Conservation (phyloP, 2,888 invertebrate genomes). For the Ophioninae sp. region DNA sequence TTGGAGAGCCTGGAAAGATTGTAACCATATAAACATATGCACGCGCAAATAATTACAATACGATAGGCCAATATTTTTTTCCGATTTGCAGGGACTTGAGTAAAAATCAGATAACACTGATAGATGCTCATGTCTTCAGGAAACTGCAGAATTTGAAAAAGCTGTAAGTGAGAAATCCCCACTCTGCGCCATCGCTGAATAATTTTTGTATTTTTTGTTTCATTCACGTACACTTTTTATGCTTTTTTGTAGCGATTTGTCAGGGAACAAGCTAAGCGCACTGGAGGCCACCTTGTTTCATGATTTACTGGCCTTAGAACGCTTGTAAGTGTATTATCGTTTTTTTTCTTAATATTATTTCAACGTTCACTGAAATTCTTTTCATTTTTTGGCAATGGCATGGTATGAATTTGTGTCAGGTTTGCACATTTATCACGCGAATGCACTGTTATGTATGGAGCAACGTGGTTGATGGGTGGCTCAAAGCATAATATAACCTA, state of each 20-base stretch:
- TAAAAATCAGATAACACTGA: conserved; percentile 88
- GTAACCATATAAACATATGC: conserved; percentile 80
- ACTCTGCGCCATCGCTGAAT: conserved; percentile 21
- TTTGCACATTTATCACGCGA: not conserved
- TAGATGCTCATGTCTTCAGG: conserved; percentile 89
- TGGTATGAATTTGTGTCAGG: not conserved
- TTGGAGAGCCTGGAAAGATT: conserved; percentile 87
- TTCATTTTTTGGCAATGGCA: not conserved
- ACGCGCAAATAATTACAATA: not conserved
- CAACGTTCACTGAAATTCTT: conserved; percentile 29
- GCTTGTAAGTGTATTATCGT: conserved; percentile 76
- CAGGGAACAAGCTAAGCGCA: conserved; percentile 76
- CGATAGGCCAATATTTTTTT: not conserved
- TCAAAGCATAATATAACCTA: conserved; percentile 7
- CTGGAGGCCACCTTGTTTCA: conserved; percentile 77
- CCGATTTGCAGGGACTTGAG: conserved; percentile 87
- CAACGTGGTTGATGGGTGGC: not conserved
- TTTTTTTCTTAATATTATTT: conserved; percentile 54
- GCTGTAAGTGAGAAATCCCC: conserved; percentile 79
- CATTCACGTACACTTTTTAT: conserved; percentile 59
- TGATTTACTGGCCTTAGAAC: conserved; percentile 78
- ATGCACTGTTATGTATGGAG: not conserved
- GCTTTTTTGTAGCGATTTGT: conserved; percentile 76
- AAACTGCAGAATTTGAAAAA: conserved; percentile 88
- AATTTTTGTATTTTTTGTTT: conserved; percentile 62